These are phyloP conservation scores for Pituophis catenifer DNA, from an alignment of 2,113 vertebrate species.

Conservation along the genomic window DNA sequence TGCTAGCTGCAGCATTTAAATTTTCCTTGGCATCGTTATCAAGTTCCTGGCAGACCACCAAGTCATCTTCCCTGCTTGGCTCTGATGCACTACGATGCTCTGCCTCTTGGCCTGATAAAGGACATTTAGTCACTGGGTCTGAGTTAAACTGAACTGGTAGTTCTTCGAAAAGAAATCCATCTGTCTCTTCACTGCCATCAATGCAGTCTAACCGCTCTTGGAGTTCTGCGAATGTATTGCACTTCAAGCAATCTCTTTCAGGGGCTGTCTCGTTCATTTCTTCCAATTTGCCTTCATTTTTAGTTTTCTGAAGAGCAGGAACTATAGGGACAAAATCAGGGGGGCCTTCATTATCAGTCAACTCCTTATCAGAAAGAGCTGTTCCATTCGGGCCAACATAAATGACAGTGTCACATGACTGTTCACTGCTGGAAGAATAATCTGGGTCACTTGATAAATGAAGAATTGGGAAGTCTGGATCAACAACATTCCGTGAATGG, in stretches of 20 bases:
- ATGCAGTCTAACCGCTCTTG: conserved; percentile 96
- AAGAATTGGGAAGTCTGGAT: conserved; percentile 84
- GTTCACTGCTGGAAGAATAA: conserved; percentile 97
- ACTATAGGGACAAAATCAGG: conserved; percentile 96
- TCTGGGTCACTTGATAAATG: conserved; percentile 91
- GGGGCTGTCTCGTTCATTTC: conserved; percentile 73
- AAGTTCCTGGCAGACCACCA: conserved; percentile 73
- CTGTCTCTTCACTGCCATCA: conserved; percentile 92
- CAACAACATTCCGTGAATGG: conserved; percentile 80
- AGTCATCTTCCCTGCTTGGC: conserved; percentile 64
- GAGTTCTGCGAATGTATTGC: conserved; percentile 97
- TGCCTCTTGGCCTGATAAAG: conserved; percentile 55
- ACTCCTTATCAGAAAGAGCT: conserved; percentile 91
- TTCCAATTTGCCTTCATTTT: conserved; percentile 70
- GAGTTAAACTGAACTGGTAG: conserved; percentile 67
- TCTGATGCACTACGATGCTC: conserved; percentile 54
- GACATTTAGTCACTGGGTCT: conserved; percentile 61
- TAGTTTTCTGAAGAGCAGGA: conserved; percentile 86
- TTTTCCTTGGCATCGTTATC: conserved; percentile 82
- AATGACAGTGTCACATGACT: conserved; percentile 98
- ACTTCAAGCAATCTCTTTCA: conserved; percentile 92
- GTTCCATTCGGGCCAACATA: conserved; percentile 94
- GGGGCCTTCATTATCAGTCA: conserved; percentile 95
- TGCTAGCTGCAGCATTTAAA: conserved; percentile 71
- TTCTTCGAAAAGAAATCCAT: conserved; percentile 89